Evolutionary conservation across 2,113 vertebrate species (phyloP).

Genomic region (Zootoca vivipara): DNA sequence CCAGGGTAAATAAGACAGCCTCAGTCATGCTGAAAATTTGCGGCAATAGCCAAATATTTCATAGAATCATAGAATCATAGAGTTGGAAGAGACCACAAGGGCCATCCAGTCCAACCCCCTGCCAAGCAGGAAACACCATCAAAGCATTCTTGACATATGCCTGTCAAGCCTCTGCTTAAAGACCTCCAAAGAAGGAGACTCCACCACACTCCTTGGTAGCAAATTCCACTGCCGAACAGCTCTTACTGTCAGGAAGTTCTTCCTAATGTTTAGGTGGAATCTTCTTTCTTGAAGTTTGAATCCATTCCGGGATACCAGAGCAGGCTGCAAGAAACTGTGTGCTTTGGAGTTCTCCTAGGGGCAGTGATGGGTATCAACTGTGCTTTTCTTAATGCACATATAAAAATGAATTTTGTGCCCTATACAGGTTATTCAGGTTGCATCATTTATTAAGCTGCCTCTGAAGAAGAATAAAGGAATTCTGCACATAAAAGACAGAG

Average conservation of each 20-base stretch:
- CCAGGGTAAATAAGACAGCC: rapidly evolving
- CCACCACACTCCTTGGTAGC: no score
- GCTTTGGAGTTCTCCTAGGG: neutral
- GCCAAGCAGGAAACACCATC: no score
- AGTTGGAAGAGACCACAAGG: no score
- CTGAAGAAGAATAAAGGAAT: neutral
- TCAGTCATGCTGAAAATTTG: rapidly evolving
- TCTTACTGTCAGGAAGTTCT: no score
- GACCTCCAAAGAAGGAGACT: no score
- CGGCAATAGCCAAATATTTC: neutral
- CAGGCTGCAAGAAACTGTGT: neutral
- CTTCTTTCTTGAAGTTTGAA: no score
- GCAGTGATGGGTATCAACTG: neutral
- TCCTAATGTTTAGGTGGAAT: no score
- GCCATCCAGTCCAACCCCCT: no score
- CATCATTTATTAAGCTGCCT: neutral
- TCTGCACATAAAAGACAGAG: neutral
- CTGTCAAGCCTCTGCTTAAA: no score
- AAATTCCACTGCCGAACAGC: no score
- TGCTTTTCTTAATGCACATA: neutral
- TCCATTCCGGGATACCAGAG: neutral
- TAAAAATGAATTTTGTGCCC: neutral
- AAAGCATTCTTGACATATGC: no score
- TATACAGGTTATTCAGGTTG: neutral
- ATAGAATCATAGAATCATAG: no score